phyloP scores from a whole-genome alignment of 2,797 vertebrate genomes.

The Neomorphus geoffroyi region DNA sequence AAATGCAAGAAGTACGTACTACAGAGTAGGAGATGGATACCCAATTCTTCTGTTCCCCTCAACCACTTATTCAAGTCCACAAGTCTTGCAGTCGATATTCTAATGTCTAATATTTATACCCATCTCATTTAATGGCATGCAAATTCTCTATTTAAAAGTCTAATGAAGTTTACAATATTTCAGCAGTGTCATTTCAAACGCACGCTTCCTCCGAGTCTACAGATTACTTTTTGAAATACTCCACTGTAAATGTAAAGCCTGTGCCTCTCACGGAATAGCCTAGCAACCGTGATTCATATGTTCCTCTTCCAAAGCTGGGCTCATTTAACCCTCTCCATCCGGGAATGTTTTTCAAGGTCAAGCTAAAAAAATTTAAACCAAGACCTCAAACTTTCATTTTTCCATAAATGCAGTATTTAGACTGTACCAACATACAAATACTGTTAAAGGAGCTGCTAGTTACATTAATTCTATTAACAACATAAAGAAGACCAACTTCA shows the following conservation, averaged over 20 bases:
- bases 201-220: background rate
- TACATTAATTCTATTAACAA: background rate
- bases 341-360: constrained; percentile 52
- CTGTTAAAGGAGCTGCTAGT: background rate
- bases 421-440: background rate
- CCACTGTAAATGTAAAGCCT: background rate
- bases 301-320: constrained; percentile 34
- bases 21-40: background rate
- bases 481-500: background rate
- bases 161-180: constrained; percentile 35
- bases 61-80: background rate
- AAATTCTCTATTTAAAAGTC: constrained; percentile 20
- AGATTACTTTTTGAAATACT: constrained; percentile 33
- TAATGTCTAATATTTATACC: background rate
- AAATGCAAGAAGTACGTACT: rapidly evolving
- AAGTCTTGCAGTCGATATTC: background rate
- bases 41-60: background rate
- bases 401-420: background rate
- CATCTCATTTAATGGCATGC: background rate
- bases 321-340: constrained; percentile 48
- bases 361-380: constrained; percentile 9
- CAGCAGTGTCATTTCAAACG: background rate
- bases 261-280: constrained; percentile 17
- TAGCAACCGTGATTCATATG: constrained; percentile 21
- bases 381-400: background rate